These are phyloP conservation scores for Hypomesus transpacificus DNA, from an alignment of 2,113 vertebrate species.

Conservation along the genomic window DNA sequence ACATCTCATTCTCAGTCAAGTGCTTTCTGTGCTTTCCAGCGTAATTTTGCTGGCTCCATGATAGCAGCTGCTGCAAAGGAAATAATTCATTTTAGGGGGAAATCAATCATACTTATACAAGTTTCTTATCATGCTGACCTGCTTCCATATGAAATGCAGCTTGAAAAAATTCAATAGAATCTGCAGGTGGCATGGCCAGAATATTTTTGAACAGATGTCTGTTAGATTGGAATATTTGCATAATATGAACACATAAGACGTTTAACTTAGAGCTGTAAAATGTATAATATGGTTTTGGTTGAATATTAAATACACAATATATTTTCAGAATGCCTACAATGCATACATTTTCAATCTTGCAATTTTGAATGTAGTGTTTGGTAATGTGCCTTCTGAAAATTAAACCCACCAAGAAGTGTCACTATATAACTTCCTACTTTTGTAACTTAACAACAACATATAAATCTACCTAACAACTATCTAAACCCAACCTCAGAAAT, in stretches of 20 bases:
- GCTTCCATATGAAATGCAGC: slow-evolving; percentile 52
- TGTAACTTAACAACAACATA: too few species aligned
- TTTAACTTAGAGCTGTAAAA: too few species aligned
- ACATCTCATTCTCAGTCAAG: slow-evolving; percentile 46
- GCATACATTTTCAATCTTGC: too few species aligned
- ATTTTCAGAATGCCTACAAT: too few species aligned
- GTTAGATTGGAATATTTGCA: neutral
- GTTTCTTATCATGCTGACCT: slow-evolving; percentile 58
- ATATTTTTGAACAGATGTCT: neutral
- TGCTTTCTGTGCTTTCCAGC: slow-evolving; percentile 35
- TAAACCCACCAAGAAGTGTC: too few species aligned
- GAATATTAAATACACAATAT: neutral
- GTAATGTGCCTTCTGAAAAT: too few species aligned
- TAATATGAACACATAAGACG: neutral
- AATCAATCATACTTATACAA: slow-evolving; percentile 63
- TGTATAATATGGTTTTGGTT: neutral
- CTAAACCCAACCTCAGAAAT: too few species aligned
- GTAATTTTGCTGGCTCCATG: slow-evolving; percentile 49
- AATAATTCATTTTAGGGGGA: slow-evolving; percentile 57
- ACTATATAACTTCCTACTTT: too few species aligned
- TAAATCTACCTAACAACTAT: too few species aligned
- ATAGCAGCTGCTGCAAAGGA: slow-evolving; percentile 49
- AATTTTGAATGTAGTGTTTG: too few species aligned
- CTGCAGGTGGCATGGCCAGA: too few species aligned
- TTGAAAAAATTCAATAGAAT: neutral